These are phyloP conservation scores for Spongilla lacustris DNA, from an alignment of 37 sponge, comb jelly and placozoan genomes.

Conservation along the genomic window DNA sequence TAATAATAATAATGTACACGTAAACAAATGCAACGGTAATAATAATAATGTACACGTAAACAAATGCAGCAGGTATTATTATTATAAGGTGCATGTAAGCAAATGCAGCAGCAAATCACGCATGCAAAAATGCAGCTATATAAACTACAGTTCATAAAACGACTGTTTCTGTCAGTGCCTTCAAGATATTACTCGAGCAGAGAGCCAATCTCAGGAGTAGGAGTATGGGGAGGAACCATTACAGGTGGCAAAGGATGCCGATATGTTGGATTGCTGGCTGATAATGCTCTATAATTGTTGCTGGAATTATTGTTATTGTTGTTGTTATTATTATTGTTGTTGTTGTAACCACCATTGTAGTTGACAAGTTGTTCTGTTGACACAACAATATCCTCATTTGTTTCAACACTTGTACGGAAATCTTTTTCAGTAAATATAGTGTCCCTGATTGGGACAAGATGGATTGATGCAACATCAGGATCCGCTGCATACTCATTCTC, in stretches of 20 bases:
- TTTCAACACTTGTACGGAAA: background rate
- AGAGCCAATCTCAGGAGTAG: background rate
- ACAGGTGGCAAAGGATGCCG: background rate
- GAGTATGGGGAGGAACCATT: background rate
- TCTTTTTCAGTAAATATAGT: background rate
- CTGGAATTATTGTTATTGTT: too few species aligned
- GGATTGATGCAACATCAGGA: background rate
- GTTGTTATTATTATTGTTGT: background rate
- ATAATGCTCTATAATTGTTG: background rate
- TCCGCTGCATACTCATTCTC: background rate
- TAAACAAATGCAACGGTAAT: too few species aligned
- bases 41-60: too few species aligned
- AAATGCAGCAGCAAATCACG: too few species aligned
- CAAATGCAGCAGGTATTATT: too few species aligned
- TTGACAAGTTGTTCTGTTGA: background rate
- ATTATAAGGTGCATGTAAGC: too few species aligned
- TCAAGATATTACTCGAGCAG: background rate
- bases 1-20: too few species aligned
- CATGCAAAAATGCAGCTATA: too few species aligned
- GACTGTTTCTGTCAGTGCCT: background rate
- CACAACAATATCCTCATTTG: background rate
- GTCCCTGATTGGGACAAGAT: background rate
- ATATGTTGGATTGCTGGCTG: background rate
- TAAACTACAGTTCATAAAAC: background rate
- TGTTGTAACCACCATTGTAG: background rate